Evolutionary conservation across 2,888 invertebrate genomes (phyloP).

Genomic region (Horisme vitalbata): DNA sequence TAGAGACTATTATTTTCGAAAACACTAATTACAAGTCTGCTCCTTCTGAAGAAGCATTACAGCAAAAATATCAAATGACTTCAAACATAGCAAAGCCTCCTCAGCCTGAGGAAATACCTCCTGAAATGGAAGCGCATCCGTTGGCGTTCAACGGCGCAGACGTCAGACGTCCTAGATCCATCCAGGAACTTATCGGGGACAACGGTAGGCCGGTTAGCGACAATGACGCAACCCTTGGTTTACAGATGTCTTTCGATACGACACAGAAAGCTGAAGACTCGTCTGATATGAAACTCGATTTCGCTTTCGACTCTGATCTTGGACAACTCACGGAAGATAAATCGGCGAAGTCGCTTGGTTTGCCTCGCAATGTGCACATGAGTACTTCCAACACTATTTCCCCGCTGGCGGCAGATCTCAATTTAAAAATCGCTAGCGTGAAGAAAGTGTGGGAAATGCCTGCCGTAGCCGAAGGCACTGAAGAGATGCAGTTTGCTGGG

Average conservation of each 20-base stretch:
- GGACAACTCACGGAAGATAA: conserved; percentile 89
- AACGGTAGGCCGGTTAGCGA: conserved; percentile 60
- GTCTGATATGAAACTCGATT: conserved; percentile 95
- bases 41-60: conserved; percentile 85
- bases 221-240: conserved; percentile 74
- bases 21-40: conserved; percentile 94
- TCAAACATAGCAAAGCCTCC: conserved; percentile 72
- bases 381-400: conserved; percentile 89
- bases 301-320: conserved; percentile 93
- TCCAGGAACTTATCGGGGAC: conserved; percentile 74
- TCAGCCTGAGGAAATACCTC: conserved; percentile 70
- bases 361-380: conserved; percentile 84
- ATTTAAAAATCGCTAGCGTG: conserved; percentile 96
- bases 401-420: conserved; percentile 93
- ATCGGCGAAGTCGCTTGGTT: conserved; percentile 71
- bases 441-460: conserved; percentile 95
- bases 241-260: conserved; percentile 87
- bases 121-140: conserved; percentile 76
- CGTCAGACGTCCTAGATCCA: conserved; percentile 66
- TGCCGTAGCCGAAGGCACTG: conserved; percentile 84
- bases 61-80: conserved; percentile 83
- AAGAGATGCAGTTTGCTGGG: conserved; percentile 73
- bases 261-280: conserved; percentile 87
- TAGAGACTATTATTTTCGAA: conserved; percentile 95
- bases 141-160: conserved; percentile 72